Conservation (phyloP, 2,888 invertebrate genomes). For the Agrotis ipsilon region DNA sequence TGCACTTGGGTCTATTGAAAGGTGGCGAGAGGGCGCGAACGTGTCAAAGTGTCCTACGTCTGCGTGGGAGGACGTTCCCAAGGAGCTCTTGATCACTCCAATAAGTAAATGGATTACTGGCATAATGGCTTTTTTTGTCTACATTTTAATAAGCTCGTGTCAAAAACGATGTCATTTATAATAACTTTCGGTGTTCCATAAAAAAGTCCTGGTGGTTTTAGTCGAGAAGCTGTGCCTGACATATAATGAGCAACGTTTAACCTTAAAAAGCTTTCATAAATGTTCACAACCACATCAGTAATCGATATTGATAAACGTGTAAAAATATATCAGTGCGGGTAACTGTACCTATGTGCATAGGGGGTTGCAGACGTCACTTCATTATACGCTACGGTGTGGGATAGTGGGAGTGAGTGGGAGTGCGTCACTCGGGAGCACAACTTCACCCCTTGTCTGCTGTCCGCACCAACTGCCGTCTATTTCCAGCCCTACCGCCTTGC, state of each 20-base stretch:
- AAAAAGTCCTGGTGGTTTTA: not conserved
- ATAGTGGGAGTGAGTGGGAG: conserved; percentile 16
- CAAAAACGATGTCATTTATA: not conserved
- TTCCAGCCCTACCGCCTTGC: conserved; percentile 40
- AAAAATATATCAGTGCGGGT: not conserved
- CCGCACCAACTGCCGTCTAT: conserved; percentile 54
- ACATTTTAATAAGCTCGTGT: not conserved
- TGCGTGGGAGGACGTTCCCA: conserved; percentile 18
- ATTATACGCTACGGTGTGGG: conserved; percentile 29
- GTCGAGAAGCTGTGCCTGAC: not conserved
- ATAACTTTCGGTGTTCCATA: not conserved
- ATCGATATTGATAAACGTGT: not conserved
- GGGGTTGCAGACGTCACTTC: conserved; percentile 42
- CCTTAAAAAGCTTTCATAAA: not conserved
- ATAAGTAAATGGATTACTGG: conserved; percentile 18
- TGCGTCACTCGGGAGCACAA: conserved; percentile 57
- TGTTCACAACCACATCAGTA: not conserved
- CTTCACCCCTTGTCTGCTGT: conserved; percentile 36
- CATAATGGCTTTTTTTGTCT: conserved; percentile 2
- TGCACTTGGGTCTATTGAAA: conserved; percentile 50
- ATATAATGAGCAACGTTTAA: not conserved
- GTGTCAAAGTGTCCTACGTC: conserved; percentile 45
- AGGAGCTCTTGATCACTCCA: conserved; percentile 19
- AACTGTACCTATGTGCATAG: conserved; percentile 8
- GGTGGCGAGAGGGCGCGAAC: conserved; percentile 37